Conservation (phyloP, 2,888 invertebrate species). For the Netelia fuscicornis region DNA sequence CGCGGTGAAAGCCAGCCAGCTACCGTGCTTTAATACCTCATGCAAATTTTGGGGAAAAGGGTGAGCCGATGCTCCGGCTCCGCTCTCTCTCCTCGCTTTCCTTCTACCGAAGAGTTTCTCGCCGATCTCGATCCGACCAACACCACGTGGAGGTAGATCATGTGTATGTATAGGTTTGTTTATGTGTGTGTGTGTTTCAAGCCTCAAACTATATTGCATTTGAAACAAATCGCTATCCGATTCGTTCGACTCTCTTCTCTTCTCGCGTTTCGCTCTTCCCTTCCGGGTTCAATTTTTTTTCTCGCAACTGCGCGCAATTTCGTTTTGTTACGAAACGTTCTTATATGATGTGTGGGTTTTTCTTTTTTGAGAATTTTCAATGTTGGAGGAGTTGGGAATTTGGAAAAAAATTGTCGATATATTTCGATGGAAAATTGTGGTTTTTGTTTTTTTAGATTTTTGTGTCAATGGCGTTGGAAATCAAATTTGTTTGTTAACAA, state of each 20-base stretch:
- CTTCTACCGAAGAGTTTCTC: slow-evolving; percentile 72
- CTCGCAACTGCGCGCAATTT: no score
- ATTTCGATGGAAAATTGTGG: no score
- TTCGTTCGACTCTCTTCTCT: slow-evolving; percentile 68
- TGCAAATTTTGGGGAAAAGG: slow-evolving; percentile 84
- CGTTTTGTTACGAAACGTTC: no score
- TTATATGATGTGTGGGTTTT: no score
- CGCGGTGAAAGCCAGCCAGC: slow-evolving; percentile 78
- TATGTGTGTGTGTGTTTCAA: background rate
- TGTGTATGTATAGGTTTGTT: background rate
- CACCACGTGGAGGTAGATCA: slow-evolving; percentile 4
- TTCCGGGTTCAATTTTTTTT: no score
- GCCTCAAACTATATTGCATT: slow-evolving; percentile 82
- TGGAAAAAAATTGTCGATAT: no score
- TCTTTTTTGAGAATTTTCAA: no score
- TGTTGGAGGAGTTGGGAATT: no score
- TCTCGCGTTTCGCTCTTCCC: background rate
- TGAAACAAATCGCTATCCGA: slow-evolving; percentile 84
- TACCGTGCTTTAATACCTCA: slow-evolving; percentile 85
- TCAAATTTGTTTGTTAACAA: no score
- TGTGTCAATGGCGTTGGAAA: no score
- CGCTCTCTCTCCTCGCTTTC: slow-evolving; percentile 70
- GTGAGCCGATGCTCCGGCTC: slow-evolving; percentile 64
- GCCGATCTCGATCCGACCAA: slow-evolving; percentile 64
- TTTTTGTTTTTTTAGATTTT: no score